Conservation (phyloP, 2,113 vertebrate species). For the Sapayoa aenigma region DNA sequence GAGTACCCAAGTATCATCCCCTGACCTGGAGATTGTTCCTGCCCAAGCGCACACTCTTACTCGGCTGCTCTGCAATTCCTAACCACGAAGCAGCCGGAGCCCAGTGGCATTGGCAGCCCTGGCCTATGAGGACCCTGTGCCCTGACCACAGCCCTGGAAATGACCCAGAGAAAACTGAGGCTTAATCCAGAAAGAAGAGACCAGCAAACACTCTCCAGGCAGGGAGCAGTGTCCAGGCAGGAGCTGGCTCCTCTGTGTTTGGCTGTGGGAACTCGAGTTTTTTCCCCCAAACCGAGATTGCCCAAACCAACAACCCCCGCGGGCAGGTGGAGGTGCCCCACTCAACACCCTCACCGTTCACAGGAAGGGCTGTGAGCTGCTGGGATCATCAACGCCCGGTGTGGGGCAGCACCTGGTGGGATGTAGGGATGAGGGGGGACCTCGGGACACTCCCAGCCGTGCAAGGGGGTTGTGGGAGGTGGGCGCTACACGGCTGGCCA, state of each 20-base stretch:
- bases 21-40: not conserved
- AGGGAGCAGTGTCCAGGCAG: not conserved
- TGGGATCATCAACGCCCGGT: too few species aligned
- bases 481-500: not conserved
- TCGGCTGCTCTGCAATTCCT: not conserved
- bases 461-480: too few species aligned
- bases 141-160: not conserved
- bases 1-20: not conserved
- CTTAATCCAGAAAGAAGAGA: not conserved
- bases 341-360: not conserved
- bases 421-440: too few species aligned
- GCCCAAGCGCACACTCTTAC: not conserved
- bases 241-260: not conserved
- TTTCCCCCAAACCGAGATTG: not conserved
- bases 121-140: too few species aligned
- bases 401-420: not conserved
- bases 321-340: not conserved
- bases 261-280: not conserved
- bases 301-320: fast-evolving
- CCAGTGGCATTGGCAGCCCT: fast-evolving
- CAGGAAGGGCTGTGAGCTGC: not conserved
- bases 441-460: not conserved
- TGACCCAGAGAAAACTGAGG: not conserved
- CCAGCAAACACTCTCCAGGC: fast-evolving
- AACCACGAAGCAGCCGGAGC: not conserved